phyloP scores from a whole-genome alignment of 2,797 vertebrate genomes.

The Perodicticus potto region DNA sequence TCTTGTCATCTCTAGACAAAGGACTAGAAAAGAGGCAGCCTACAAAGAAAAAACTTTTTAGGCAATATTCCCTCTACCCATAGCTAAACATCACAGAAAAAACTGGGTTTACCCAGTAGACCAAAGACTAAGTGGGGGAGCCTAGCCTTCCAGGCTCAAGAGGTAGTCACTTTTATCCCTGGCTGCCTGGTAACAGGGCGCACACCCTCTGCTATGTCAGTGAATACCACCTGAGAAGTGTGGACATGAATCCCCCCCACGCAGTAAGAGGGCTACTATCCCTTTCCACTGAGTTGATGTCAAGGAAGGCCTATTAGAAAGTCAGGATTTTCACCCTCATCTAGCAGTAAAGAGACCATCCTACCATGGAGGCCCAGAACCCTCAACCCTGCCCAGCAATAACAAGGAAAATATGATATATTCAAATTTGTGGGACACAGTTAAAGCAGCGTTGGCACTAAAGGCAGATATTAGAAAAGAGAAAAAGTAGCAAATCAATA shows the following conservation, averaged over 20 bases:
- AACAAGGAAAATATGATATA: background rate
- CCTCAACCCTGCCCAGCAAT: background rate
- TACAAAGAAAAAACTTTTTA: background rate
- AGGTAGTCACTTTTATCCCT: background rate
- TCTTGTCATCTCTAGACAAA: background rate
- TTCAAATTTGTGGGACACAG: background rate
- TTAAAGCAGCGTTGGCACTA: background rate
- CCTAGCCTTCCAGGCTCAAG: background rate
- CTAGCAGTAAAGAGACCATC: background rate
- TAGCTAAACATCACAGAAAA: background rate
- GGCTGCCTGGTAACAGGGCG: background rate
- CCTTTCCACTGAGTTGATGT: background rate
- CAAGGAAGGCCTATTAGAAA: background rate
- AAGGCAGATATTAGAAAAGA: background rate
- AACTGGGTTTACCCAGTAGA: background rate
- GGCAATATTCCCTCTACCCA: background rate
- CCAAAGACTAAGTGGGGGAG: background rate
- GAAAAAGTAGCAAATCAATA: background rate
- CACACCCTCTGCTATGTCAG: background rate
- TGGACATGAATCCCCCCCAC: background rate
- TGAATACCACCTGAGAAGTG: background rate
- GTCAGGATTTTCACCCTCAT: background rate
- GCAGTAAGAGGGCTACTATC: background rate
- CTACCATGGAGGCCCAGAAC: background rate
- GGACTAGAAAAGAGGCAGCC: background rate